phyloP scores from a whole-genome alignment of 64 coral and sea anemone species.

The Platygyra sinensis region DNA sequence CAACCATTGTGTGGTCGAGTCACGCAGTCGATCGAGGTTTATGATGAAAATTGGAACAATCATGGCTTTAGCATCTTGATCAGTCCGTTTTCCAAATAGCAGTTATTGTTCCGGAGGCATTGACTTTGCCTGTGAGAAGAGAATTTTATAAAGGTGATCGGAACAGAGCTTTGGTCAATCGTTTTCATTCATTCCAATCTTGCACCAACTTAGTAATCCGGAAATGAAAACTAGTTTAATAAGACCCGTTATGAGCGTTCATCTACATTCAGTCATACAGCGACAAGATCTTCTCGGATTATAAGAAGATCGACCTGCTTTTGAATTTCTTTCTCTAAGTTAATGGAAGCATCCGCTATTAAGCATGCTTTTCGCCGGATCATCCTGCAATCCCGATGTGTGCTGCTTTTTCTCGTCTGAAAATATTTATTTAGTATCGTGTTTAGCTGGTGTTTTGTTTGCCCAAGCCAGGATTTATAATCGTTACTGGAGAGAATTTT shows the following conservation, averaged over 20 bases:
- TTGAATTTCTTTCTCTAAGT: background rate
- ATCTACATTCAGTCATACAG: background rate
- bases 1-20: background rate
- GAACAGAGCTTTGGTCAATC: background rate
- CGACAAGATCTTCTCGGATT: conserved; percentile 13
- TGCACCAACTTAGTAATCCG: conserved; percentile 4
- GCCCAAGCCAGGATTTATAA: conserved; percentile 5
- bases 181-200: background rate
- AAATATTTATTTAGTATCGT: conserved; percentile 54
- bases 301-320: background rate
- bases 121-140: background rate
- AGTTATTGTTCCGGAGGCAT: background rate
- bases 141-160: background rate
- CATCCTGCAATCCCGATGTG: conserved; percentile 10
- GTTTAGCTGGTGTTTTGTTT: conserved; percentile 27
- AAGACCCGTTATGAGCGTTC: background rate
- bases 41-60: background rate
- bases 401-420: background rate
- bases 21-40: background rate
- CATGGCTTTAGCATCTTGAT: background rate
- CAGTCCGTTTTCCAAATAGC: background rate
- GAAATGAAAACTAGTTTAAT: conserved; percentile 5
- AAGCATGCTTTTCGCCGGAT: background rate
- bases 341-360: background rate
- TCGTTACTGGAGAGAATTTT: background rate